Conservation (phyloP, 1,140 invertebrate species). For the Matsumurasca onukii region DNA sequence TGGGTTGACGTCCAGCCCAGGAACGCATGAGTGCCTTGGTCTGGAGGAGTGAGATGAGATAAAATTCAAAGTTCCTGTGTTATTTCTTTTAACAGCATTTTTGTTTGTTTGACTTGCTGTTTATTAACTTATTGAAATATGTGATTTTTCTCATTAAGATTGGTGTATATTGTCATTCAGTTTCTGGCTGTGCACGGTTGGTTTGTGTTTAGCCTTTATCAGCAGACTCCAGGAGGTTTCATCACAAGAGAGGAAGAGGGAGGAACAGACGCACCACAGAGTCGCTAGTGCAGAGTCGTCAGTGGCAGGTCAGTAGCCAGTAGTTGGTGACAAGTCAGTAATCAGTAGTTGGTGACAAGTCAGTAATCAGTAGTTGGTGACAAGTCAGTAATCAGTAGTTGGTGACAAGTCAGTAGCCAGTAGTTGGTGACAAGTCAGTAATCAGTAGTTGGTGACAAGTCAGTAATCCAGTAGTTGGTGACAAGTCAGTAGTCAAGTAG, state of each 20-base stretch:
- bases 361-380: too few relatives aligned
- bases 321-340: too few relatives aligned
- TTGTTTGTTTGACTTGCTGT: not conserved
- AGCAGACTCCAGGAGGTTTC: constrained; percentile 38
- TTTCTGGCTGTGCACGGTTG: not conserved
- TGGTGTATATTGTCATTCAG: not conserved
- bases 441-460: too few relatives aligned
- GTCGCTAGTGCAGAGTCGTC: constrained; percentile 49
- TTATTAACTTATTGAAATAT: not conserved
- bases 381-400: too few relatives aligned
- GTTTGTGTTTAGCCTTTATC: constrained; percentile 47
- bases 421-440: too few relatives aligned
- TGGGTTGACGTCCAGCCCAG: too few relatives aligned
- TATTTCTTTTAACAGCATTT: not conserved
- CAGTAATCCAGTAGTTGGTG: too few relatives aligned
- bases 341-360: too few relatives aligned
- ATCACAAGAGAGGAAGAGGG: constrained; percentile 41
- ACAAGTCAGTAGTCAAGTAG: too few relatives aligned
- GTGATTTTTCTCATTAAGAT: not conserved
- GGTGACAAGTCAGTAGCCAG: too few relatives aligned
- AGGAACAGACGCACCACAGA: constrained; percentile 46
- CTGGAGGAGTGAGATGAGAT: not conserved
- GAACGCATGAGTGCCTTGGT: not conserved
- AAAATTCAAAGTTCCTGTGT: not conserved
- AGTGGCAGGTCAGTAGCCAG: constrained; percentile 41